A percentile compares a stretch with the other conserved stretches of the same genome.
Conservation (phyloP, 2,888 invertebrate species). For the Catocala sponsa region DNA sequence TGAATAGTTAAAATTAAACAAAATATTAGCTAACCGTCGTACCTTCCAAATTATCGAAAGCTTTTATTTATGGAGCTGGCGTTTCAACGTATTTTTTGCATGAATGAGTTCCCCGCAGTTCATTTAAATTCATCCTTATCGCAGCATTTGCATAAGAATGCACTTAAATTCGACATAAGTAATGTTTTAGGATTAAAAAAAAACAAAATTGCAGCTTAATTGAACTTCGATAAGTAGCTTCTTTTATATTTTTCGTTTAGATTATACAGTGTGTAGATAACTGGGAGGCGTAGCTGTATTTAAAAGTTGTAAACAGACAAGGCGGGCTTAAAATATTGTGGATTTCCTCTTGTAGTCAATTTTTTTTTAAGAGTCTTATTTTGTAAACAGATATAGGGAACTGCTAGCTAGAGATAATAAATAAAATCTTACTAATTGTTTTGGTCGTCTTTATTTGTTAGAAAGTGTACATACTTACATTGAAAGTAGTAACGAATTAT, state of each 20-base stretch:
- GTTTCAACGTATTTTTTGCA: slow-evolving; percentile 33
- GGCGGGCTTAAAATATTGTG: no score
- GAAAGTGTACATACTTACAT: no score
- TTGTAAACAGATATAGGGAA: no score
- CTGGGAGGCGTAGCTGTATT: no score
- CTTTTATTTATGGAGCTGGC: slow-evolving; percentile 18
- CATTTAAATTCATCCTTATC: slow-evolving; percentile 48
- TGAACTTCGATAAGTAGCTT: slow-evolving; percentile 36
- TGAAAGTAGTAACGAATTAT: no score
- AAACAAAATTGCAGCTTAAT: slow-evolving; percentile 47
- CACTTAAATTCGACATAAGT: slow-evolving; percentile 48
- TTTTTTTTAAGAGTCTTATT: no score
- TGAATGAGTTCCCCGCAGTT: slow-evolving; percentile 39
- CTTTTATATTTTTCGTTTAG: slow-evolving; percentile 12
- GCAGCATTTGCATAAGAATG: slow-evolving; percentile 49
- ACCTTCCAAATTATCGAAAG: slow-evolving; percentile 1
- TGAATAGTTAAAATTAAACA: background rate
- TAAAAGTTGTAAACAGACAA: no score
- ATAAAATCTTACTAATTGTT: no score
- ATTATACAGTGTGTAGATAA: slow-evolving; percentile 12
- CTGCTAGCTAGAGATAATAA: no score
- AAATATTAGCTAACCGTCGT: background rate
- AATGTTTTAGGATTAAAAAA: slow-evolving; percentile 47
- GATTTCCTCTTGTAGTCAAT: no score
- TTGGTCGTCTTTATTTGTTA: no score